phyloP scores from a whole-genome alignment of 2,113 vertebrate genomes.

The Sinosuthora webbiana region DNA sequence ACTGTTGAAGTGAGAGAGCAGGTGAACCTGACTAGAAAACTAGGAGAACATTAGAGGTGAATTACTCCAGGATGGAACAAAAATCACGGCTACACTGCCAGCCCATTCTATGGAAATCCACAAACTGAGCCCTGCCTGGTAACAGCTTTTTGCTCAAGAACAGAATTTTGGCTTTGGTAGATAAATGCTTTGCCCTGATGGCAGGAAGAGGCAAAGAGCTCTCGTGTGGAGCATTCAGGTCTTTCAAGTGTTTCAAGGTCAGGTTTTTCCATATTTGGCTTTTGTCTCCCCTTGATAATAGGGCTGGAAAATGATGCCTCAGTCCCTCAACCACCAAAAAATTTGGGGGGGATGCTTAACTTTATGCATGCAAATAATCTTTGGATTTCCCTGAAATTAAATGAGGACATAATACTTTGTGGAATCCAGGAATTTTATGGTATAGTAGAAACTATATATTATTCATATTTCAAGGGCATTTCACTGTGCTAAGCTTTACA shows the following conservation, averaged over 20 bases:
- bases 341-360: neutral
- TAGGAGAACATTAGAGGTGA: neutral
- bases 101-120: neutral
- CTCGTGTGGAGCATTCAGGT: rapidly evolving
- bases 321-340: neutral
- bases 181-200: neutral
- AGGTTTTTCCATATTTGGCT: neutral
- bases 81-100: neutral
- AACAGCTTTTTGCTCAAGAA: neutral
- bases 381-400: neutral
- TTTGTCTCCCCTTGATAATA: neutral
- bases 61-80: neutral
- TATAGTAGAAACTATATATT: neutral
- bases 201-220: neutral
- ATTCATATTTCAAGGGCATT: neutral
- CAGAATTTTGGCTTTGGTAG: neutral
- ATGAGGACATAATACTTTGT: neutral
- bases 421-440: neutral
- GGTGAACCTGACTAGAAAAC: neutral
- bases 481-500: neutral
- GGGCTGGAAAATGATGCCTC: neutral
- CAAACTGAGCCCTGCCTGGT: neutral
- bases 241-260: neutral
- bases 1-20: neutral
- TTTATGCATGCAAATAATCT: neutral